Evolutionary conservation across 1,140 invertebrate genomes (phyloP).

Genomic region (Aporrectodea caliginosa): DNA sequence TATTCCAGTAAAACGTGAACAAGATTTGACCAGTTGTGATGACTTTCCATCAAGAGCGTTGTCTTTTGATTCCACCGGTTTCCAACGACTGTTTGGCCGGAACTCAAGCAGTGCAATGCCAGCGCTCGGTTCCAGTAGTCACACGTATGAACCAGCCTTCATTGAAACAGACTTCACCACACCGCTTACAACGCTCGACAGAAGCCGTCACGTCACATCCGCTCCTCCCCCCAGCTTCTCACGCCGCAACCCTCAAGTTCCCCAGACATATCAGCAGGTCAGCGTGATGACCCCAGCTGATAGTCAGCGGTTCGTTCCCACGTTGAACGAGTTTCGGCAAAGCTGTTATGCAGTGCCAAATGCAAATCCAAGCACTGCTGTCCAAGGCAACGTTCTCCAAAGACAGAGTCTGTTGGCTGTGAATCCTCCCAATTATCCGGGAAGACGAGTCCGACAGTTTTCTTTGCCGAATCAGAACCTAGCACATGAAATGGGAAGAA

Average conservation of each 20-base stretch:
- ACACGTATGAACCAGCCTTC: constrained; percentile 10
- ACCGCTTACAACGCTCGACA: background rate
- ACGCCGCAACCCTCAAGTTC: background rate
- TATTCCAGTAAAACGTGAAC: background rate
- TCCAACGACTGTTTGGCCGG: background rate
- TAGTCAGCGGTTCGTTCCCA: background rate
- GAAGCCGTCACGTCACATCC: background rate
- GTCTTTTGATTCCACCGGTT: background rate
- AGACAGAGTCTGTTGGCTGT: no score
- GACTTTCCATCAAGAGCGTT: background rate
- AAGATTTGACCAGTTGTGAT: background rate
- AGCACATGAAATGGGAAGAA: no score
- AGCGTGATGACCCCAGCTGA: background rate
- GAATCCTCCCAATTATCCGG: no score
- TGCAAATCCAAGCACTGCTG: background rate
- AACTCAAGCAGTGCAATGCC: background rate
- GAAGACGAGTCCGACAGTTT: no score
- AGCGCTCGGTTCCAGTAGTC: background rate
- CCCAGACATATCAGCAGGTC: background rate
- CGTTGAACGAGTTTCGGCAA: background rate
- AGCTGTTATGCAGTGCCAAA: background rate
- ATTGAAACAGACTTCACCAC: constrained; percentile 23
- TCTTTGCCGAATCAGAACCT: no score
- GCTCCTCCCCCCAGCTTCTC: background rate
- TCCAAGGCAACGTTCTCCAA: no score